A percentile compares a stretch with the other conserved stretches of the same genome.
These are phyloP conservation scores for Cephalopachus bancanus DNA, from an alignment of 2,797 vertebrate species.

Conservation along the genomic window DNA sequence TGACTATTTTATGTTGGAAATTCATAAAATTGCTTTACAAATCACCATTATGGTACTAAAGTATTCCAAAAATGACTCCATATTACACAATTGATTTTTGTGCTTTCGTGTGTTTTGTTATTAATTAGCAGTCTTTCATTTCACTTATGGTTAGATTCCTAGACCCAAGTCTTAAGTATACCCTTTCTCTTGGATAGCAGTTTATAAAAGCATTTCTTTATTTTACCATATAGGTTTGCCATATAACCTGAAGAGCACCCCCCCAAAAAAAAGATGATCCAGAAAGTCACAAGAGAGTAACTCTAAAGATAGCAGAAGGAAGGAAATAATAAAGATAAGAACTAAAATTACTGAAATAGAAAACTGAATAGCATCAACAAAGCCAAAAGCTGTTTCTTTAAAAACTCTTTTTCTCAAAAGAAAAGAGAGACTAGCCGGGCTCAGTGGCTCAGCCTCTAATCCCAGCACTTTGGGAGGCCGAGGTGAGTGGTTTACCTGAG, in stretches of 20 bases:
- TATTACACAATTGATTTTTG: not conserved
- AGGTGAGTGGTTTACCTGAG: too few species aligned
- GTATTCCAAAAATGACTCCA: not conserved
- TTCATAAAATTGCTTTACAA: not conserved
- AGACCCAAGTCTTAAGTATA: not conserved
- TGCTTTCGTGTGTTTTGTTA: not conserved
- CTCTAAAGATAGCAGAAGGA: constrained; percentile 26
- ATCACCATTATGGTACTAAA: not conserved
- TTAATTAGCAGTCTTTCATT: not conserved
- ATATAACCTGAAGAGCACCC: not conserved
- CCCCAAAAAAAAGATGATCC: not conserved
- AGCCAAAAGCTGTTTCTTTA: constrained; percentile 54
- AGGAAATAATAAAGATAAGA: constrained; percentile 50
- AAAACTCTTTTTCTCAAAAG: constrained; percentile 38
- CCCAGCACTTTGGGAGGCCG: too few species aligned
- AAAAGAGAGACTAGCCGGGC: not conserved
- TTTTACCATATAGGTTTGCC: constrained; percentile 4
- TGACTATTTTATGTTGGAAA: constrained; percentile 30
- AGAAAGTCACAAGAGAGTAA: constrained; percentile 33
- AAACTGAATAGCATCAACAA: constrained; percentile 54
- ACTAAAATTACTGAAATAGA: constrained; percentile 44
- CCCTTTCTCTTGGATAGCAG: not conserved
- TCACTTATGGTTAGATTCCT: constrained; percentile 26
- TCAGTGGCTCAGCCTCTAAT: too few species aligned
- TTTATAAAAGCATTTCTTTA: constrained; percentile 37